phyloP scores from a whole-genome alignment of 2,888 invertebrate species.

The Macrophya alboannulata region DNA sequence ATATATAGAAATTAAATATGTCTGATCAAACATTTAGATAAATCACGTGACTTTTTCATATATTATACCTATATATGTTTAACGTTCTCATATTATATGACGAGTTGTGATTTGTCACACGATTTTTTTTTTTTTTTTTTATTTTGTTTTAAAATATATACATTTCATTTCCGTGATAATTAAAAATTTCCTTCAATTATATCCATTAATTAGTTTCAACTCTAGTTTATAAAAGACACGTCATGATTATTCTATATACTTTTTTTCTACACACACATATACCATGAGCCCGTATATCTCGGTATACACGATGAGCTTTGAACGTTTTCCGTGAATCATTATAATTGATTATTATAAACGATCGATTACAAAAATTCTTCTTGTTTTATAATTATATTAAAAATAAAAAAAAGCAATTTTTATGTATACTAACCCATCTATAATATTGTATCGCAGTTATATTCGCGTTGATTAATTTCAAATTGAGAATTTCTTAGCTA shows the following conservation, averaged over 20 bases:
- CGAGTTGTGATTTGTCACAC: background rate
- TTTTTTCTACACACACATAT: background rate
- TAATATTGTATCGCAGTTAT: background rate
- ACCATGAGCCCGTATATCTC: background rate
- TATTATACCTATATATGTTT: too few species aligned
- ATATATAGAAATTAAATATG: background rate
- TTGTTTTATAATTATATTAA: background rate
- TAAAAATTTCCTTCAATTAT: too few species aligned
- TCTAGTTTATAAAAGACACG: too few species aligned
- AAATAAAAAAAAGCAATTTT: too few species aligned
- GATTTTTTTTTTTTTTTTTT: too few species aligned
- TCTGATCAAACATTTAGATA: background rate
- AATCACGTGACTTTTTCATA: background rate
- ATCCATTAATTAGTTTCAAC: too few species aligned
- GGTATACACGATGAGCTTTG: background rate
- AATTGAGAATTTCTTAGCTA: background rate
- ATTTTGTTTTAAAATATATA: too few species aligned
- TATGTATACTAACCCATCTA: too few species aligned
- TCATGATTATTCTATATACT: background rate
- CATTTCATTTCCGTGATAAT: too few species aligned
- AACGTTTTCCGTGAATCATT: background rate
- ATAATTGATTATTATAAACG: slow-evolving; percentile 2
- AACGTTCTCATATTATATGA: background rate
- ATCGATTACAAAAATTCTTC: background rate
- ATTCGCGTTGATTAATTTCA: background rate